Conservation (phyloP, 1,140 invertebrate species). For the Maniola jurtina region DNA sequence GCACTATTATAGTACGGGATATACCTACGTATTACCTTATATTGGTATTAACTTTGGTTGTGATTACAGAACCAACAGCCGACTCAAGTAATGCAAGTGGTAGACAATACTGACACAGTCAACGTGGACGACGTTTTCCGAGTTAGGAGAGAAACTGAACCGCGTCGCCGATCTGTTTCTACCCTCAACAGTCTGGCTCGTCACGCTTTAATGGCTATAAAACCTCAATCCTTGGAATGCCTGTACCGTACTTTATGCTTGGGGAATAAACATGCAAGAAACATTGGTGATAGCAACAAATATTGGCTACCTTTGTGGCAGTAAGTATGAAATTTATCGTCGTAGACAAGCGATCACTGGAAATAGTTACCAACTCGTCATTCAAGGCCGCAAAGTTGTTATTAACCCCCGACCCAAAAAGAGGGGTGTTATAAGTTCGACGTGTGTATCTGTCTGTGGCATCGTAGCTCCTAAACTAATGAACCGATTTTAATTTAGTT, state of each 20-base stretch:
- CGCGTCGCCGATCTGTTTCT: slow-evolving; percentile 29
- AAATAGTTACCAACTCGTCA: too few relatives aligned
- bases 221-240: slow-evolving; percentile 76
- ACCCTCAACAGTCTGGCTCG: slow-evolving; percentile 80
- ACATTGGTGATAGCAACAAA: slow-evolving; percentile 73
- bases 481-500: too few relatives aligned
- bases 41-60: background rate
- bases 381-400: too few relatives aligned
- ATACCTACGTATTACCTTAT: too few relatives aligned
- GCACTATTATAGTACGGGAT: too few relatives aligned
- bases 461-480: too few relatives aligned
- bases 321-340: slow-evolving; percentile 65
- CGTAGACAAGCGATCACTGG: background rate
- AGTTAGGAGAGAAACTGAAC: slow-evolving; percentile 50
- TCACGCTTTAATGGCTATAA: slow-evolving; percentile 78
- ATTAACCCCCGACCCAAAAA: too few relatives aligned
- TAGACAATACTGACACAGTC: slow-evolving; percentile 63
- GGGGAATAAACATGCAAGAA: slow-evolving; percentile 81
- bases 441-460: too few relatives aligned
- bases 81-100: slow-evolving; percentile 69
- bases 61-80: slow-evolving; percentile 48
- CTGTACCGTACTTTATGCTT: slow-evolving; percentile 82
- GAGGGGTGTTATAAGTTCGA: too few relatives aligned
- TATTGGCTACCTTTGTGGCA: slow-evolving; percentile 86
- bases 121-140: slow-evolving; percentile 68